Conservation (phyloP, 2,113 vertebrate species). For the Apodemus speciosus region DNA sequence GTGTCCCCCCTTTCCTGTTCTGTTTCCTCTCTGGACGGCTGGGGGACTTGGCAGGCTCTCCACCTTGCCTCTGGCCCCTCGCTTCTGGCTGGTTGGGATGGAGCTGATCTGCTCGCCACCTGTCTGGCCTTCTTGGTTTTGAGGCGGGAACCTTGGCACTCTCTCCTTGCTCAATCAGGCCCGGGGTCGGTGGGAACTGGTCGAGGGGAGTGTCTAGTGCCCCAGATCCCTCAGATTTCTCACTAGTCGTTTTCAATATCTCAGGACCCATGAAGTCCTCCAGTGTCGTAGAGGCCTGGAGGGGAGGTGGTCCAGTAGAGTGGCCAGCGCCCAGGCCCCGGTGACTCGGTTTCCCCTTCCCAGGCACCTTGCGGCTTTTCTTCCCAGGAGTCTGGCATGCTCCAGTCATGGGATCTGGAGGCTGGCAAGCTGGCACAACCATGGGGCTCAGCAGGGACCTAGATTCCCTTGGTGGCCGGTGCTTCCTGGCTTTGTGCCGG, state of each 20-base stretch:
- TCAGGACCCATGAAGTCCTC: not conserved
- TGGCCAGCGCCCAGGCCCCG: rapidly evolving
- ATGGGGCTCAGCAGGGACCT: slow-evolving; percentile 32
- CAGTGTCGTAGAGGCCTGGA: not conserved
- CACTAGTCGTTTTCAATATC: slow-evolving; percentile 57
- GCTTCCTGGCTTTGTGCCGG: slow-evolving; percentile 95
- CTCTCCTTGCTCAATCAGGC: not conserved
- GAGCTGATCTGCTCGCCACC: no score
- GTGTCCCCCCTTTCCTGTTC: slow-evolving; percentile 71
- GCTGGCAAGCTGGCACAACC: not conserved
- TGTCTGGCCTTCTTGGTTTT: rapidly evolving
- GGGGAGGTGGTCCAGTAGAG: rapidly evolving
- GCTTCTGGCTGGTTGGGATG: not conserved
- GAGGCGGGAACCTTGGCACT: rapidly evolving
- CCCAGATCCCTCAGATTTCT: slow-evolving; percentile 38
- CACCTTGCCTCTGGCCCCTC: slow-evolving; percentile 54
- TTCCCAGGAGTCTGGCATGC: slow-evolving; percentile 3
- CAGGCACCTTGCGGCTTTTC: not conserved
- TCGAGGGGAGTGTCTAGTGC: slow-evolving; percentile 48
- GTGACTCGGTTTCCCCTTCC: slow-evolving; percentile 29
- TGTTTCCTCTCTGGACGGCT: slow-evolving; percentile 55
- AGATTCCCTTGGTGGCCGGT: slow-evolving; percentile 83
- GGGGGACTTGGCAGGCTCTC: not conserved
- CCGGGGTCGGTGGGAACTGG: not conserved
- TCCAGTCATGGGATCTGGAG: slow-evolving; percentile 15